Percentiles rank a stretch among this genome's conserved stretches.
Evolutionary conservation across 2,888 invertebrate species (phyloP).

Genomic region (Mesodorylaimus sp.): DNA sequence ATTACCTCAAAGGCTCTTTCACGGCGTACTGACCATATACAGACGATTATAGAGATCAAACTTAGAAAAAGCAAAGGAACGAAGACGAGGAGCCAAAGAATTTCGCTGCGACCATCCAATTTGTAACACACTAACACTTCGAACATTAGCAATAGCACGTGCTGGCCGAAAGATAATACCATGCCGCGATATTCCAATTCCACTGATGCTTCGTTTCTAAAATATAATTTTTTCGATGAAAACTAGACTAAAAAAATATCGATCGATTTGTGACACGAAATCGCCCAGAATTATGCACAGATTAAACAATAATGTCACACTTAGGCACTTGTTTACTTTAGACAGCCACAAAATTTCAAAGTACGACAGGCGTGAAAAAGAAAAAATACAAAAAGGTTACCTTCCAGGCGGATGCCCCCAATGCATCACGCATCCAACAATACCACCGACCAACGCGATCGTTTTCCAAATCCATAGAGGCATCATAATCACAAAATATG

Average conservation of each 20-base stretch:
- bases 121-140: slow-evolving; percentile 88
- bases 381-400: too few species aligned
- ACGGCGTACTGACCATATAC: slow-evolving; percentile 94
- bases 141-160: slow-evolving; percentile 83
- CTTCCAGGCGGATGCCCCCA: slow-evolving; percentile 87
- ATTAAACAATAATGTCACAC: neutral
- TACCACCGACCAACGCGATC: slow-evolving; percentile 69
- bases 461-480: slow-evolving; percentile 93
- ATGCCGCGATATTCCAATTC: slow-evolving; percentile 95
- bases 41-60: slow-evolving; percentile 84
- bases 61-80: slow-evolving; percentile 90
- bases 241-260: slow-evolving; percentile 2
- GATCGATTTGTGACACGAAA: neutral
- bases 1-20: slow-evolving; percentile 84
- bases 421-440: slow-evolving; percentile 82
- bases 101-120: slow-evolving; percentile 41
- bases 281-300: neutral
- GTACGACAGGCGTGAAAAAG: too few species aligned
- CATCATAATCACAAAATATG: slow-evolving; percentile 82
- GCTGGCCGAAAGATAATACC: slow-evolving; percentile 82
- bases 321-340: neutral
- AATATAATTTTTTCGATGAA: slow-evolving; percentile 23
- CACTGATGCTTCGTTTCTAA: slow-evolving; percentile 76
- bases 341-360: too few species aligned
- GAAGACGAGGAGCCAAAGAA: slow-evolving; percentile 43